These are phyloP conservation scores for Chiloscyllium punctatum DNA, from an alignment of 2,797 vertebrate species.

Conservation along the genomic window DNA sequence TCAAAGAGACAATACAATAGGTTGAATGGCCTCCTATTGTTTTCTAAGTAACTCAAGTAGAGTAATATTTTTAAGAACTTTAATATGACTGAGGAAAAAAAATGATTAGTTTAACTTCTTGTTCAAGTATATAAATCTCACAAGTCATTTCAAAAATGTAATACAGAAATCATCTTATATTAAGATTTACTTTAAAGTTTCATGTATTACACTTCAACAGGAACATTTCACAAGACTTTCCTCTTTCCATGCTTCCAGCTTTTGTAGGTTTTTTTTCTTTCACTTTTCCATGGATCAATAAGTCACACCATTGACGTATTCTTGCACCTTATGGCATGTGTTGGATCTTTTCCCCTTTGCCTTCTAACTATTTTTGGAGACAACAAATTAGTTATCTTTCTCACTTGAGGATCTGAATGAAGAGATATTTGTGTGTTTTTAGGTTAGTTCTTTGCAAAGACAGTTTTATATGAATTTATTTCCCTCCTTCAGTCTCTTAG, in stretches of 20 bases:
- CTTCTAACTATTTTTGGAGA: neutral
- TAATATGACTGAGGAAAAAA: too few species aligned
- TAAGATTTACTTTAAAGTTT: neutral
- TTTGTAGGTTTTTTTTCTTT: neutral
- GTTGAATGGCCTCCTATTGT: too few species aligned
- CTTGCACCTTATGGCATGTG: neutral
- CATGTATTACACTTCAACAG: neutral
- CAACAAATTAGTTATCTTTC: neutral
- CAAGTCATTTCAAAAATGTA: neutral
- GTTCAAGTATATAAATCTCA: neutral
- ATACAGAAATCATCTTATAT: neutral
- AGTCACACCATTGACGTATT: neutral
- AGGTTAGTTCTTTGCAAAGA: neutral
- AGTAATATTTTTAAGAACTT: too few species aligned
- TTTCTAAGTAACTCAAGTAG: too few species aligned
- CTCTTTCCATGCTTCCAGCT: neutral
- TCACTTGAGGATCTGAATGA: neutral
- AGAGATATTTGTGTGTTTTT: neutral
- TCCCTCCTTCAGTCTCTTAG: neutral
- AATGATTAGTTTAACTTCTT: neutral
- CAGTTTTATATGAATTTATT: neutral
- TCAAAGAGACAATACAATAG: too few species aligned
- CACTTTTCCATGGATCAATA: neutral
- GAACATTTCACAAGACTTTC: neutral
- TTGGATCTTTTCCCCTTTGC: neutral